Evolutionary conservation across 2,113 vertebrate species (phyloP).

Genomic region (Opisthocomus hoazin): DNA sequence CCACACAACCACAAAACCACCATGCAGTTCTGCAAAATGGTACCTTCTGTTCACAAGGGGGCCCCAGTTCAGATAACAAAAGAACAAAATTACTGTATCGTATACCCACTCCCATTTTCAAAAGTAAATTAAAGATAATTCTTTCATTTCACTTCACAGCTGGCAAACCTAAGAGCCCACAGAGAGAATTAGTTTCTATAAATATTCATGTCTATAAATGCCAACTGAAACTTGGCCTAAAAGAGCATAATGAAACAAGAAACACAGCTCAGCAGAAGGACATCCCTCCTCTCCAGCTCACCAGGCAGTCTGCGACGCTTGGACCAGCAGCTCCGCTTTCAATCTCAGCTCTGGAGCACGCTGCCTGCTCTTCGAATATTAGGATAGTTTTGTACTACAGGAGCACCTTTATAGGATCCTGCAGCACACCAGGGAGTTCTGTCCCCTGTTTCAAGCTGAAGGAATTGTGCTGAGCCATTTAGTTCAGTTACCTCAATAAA

Average conservation of each 20-base stretch:
- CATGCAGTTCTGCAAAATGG: background rate
- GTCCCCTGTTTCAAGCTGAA: background rate
- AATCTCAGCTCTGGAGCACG: background rate
- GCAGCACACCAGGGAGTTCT: background rate
- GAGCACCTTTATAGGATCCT: background rate
- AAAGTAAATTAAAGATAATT: conserved; percentile 10
- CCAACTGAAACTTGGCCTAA: conserved; percentile 18
- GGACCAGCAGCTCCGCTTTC: background rate
- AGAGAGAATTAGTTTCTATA: background rate
- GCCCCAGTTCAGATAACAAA: background rate
- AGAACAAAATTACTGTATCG: background rate
- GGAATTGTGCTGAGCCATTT: background rate
- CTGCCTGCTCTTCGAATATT: background rate
- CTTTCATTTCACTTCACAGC: conserved; percentile 16
- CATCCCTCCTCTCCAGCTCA: background rate
- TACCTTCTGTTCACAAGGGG: conserved; percentile 1
- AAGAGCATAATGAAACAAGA: background rate
- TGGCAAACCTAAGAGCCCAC: background rate
- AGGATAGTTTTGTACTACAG: background rate
- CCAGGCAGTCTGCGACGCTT: background rate
- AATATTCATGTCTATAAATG: conserved; percentile 3
- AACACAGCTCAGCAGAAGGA: background rate
- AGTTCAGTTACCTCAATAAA: background rate
- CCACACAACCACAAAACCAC: conserved; percentile 38
- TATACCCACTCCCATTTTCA: background rate